Percentiles rank a stretch among this genome's conserved stretches.
Conservation (phyloP, 35 echinoderm and acorn worm genomes). For the Diadema setosum region DNA sequence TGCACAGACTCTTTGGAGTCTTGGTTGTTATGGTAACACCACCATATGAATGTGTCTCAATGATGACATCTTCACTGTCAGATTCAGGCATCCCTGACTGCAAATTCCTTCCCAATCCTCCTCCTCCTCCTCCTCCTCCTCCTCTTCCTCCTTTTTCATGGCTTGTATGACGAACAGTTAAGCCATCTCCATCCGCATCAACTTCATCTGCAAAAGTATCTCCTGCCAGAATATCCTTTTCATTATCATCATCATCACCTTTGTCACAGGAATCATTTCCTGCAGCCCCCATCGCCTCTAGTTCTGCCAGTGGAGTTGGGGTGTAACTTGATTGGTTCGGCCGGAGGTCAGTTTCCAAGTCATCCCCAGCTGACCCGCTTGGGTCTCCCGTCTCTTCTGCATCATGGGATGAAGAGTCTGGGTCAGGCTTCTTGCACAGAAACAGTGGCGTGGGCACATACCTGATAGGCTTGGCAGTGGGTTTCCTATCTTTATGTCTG, state of each 20-base stretch:
- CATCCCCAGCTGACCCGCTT: neutral
- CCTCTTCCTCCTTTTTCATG: neutral
- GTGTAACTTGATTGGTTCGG: neutral
- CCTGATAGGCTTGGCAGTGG: neutral
- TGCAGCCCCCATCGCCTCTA: neutral
- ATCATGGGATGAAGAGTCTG: neutral
- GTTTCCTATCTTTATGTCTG: neutral
- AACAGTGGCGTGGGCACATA: constrained; percentile 9
- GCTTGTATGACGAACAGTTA: neutral
- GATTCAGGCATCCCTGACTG: neutral
- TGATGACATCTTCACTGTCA: neutral
- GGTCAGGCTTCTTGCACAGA: neutral
- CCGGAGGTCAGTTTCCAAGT: neutral
- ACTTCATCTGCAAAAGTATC: neutral
- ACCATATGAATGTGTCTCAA: neutral
- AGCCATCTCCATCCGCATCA: neutral
- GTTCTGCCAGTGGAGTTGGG: neutral
- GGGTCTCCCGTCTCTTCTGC: neutral
- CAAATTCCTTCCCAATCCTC: too few species aligned
- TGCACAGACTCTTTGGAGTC: neutral
- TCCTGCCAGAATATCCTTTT: neutral
- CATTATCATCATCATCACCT: neutral
- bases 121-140: neutral
- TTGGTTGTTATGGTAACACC: neutral
- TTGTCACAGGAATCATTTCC: too few species aligned